Base-by-base conservation (phyloP, 2,888 invertebrate genomes). In the Teleiodes luculella region DNA sequence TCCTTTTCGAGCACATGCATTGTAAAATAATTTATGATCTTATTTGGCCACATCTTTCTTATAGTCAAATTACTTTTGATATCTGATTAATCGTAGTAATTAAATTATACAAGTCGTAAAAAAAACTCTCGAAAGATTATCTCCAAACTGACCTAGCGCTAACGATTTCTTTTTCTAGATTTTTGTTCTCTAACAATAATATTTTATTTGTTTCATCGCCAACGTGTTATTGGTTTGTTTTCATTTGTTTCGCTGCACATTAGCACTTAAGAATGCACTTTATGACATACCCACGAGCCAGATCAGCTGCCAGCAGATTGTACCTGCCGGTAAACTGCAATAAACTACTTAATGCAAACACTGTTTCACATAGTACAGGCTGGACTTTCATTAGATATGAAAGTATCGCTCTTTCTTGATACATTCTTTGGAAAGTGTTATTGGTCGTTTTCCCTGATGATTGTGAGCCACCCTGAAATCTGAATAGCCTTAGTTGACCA, bases 191-290 rank as follows among this genome's bases (percentile, higher is more conserved):
- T 43, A 13, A 43, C 13, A 13, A 28, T 11, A 43, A 1, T 43
- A 7, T 37, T 14, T 13, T 35, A n/a, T 28, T 39, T 39, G 30
- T 50, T 43, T 20, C 43, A 43, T 35, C 35, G 16, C 47, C 33
- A 47, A 47, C 30, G 14, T 28, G 43, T 35, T 39, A n/a, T 39
- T 41, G 39, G 31, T 36, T 52, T 18, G 24, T 52, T 37, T 24
- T 39, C 5, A 50, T 37, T 31, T 20, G 6, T 43, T 24, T 43
- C 16, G 37, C 7, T 43, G 43, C 28, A 43, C 43, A 43, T n/a
- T 43, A 43, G 43, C 43, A 43, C 43, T 4, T 43, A 20, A 43
- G 20, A 24, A 24, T 24, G n/a, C 43, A 43, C 43, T 43, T 28
- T 14, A 28, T 43, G 24, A 43, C 43, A 7, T 43, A 20, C 11